Base-by-base conservation (phyloP, 2,797 vertebrate species). In the Thalassophryne amazonica region DNA sequence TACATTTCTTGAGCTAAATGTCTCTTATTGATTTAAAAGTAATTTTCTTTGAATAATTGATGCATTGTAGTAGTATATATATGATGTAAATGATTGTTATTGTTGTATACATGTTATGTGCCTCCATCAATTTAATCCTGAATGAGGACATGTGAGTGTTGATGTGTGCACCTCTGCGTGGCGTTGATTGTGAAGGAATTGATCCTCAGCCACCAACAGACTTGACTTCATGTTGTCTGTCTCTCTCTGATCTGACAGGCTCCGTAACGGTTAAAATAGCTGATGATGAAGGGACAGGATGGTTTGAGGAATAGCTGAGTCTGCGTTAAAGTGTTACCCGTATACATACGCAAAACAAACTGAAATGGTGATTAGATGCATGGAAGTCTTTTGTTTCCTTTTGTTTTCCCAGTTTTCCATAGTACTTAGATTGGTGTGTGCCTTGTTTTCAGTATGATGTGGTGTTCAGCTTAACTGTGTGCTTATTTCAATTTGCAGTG, bases 321-420 rank as follows among this genome's bases (percentile, higher is more conserved):
- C 94, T 92, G 94, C 95, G 84, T 95, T 85, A 86, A 87, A 87
- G 92, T 94, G 91, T 95, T 94, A 93, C 94, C 94, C 89, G 93
- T 97, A 95, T 88, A 95, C 93, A 93, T 89, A 90, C 91, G 92
- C 93, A 91, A 94, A n/a, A 93, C 93, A 86, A 92, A 88, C 92
- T 90, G 91, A 94, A 94, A 97, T 94, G 95, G 95, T 98, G 95
- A 98, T 93, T 96, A 96, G 93, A 92, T 97, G 95, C 95, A 98
- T 97, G 95, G 93, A 93, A 93, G 93, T 93, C 93, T 79, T 81
- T 48, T 67, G 49, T 60, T 72, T 49, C 61, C 74, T 53, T 62
- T 49, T 20, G 35, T 50, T 33, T 32, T 43, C 38, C 18, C 65
- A 67, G 70, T 79, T 89, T 92, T 89, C 78, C 78, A 87, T 95